Evolutionary conservation across 2,888 invertebrate genomes (phyloP), one percentile per base, ranked within the genome.

Genomic region (Mimachlamys varia): DNA sequence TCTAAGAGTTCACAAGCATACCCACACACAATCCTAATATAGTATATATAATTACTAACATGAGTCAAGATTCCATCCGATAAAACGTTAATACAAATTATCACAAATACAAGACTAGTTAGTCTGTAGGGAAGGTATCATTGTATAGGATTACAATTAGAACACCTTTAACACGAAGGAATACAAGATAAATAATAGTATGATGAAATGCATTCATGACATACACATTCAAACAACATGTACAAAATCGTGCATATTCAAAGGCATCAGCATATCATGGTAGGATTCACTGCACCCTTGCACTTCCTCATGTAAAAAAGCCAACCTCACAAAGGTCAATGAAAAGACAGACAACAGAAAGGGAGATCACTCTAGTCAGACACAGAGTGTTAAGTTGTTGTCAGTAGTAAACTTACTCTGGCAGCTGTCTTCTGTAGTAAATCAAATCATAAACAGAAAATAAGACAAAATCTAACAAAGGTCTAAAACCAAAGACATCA

Each of bases 381-480:
- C 27, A 76, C 17, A 76, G 53, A 53, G 76, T 76, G 76, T 76
- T 76, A 33, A 76, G 76, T 76, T 33, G 27, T 76, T 76, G 76
- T 76, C 0, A 76, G 76, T 76, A 76, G 58, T 76, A 33, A 19
- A 76, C 76, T 76, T 76, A 76, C 76, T 76, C 76, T 76, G 33
- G 17, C 76, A 12, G 76, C 13, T 10, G 76, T 27, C 33, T 33
- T 76, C 76, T 76, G 76, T 76, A 12, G 33, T 76, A 76, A 44
- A 76, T 76, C 76, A 76, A 76, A 76, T 76, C 76, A 76, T 76
- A 76, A 76, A 76, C 76, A 76, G 27, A 76, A 76, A 76, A 76
- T 76, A 27, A 76, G 76, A 76, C 33, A 27, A 33, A 76, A 76
- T 76, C 22, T 76, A 27, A 76, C 76, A 76, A 7, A 76, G 76